Evolutionary conservation across 2,113 vertebrate genomes (phyloP), one percentile per base, ranked within the genome.

Genomic region (Strigops habroptila): DNA sequence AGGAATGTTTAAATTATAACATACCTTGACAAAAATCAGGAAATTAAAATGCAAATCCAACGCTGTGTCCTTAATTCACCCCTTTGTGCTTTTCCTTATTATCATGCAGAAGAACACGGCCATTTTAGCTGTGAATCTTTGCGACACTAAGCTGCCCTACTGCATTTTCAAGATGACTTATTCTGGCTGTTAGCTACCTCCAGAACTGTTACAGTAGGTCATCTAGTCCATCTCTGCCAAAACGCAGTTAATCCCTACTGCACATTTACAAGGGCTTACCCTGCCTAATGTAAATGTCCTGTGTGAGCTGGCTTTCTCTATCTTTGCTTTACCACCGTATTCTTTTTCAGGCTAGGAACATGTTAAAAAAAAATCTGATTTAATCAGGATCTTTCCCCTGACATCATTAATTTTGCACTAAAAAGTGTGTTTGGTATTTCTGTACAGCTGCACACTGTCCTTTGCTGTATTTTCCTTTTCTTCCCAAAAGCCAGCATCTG

Each of bases 81-180:
- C 33, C 44, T 76, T 65, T 64, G 10, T 91, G 41, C 49, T 77
- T 89, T 92, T 57, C 64, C 57, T 88, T 87, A 73, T 95, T 93
- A 78, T 68, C 55, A 63, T 84, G 86, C 76, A 88, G 76, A 67
- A 67, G 43, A 93, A 74, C 51, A 43, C 3, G 0, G 57, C 71
- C 39, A 46, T 71, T 89, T 97, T 68, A 95, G 39, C 83, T 77
- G 62, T 67, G 51, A 78, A 41, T 95, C 51, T 80, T n/a, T 55
- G 67, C 1, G 0, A 64, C 41, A 67, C 28, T 64, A 78, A 89
- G 69, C 80, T 94, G 93, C n/a, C 75, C 39, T 83, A 9, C 49
- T 89, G 46, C 59, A 55, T 91, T 95, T 97, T 89, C 52, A 84
- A 86, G 70, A 90, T 91, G 43, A 94, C 88, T 91, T 95, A 76